Conservation (phyloP, 2,888 invertebrate genomes). For the Erynnis tages region DNA sequence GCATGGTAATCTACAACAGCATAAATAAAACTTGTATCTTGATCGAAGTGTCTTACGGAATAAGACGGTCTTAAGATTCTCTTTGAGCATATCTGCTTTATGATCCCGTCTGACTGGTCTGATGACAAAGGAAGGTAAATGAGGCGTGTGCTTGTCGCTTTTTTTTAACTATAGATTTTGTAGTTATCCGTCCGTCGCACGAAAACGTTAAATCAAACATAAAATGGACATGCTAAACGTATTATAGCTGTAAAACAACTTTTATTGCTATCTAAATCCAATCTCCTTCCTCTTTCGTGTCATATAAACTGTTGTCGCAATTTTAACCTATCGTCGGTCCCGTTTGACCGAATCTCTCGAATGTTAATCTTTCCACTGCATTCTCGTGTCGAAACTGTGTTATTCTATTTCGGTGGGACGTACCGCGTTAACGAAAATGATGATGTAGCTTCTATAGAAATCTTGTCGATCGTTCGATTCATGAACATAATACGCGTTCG, state of each 20-base stretch:
- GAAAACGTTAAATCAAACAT: not conserved
- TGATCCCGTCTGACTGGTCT: too few species aligned
- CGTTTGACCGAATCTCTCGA: slow-evolving; percentile 19
- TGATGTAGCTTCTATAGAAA: slow-evolving; percentile 36
- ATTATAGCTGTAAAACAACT: slow-evolving; percentile 14
- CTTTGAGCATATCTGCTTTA: too few species aligned
- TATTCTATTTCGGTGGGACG: slow-evolving; percentile 22
- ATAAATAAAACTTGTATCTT: too few species aligned
- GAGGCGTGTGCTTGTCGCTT: too few species aligned
- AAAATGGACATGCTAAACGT: not conserved
- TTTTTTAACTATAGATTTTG: too few species aligned
- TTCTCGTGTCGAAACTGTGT: slow-evolving; percentile 18
- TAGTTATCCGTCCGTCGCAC: too few species aligned
- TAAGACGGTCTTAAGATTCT: too few species aligned
- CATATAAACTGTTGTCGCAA: slow-evolving; percentile 19
- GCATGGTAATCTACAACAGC: too few species aligned
- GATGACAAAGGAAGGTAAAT: too few species aligned
- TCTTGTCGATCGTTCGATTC: slow-evolving; percentile 37
- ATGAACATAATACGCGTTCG: slow-evolving; percentile 44
- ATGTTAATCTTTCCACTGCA: slow-evolving; percentile 22
- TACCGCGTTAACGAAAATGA: slow-evolving; percentile 40
- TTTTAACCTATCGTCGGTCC: slow-evolving; percentile 20
- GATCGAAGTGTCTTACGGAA: too few species aligned
- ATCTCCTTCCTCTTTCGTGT: slow-evolving; percentile 17
- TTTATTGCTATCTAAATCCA: slow-evolving; percentile 3